Percentiles rank a stretch among this genome's conserved stretches.
phyloP scores from a whole-genome alignment of 2,888 invertebrate genomes.

The Callyntrura sp. region DNA sequence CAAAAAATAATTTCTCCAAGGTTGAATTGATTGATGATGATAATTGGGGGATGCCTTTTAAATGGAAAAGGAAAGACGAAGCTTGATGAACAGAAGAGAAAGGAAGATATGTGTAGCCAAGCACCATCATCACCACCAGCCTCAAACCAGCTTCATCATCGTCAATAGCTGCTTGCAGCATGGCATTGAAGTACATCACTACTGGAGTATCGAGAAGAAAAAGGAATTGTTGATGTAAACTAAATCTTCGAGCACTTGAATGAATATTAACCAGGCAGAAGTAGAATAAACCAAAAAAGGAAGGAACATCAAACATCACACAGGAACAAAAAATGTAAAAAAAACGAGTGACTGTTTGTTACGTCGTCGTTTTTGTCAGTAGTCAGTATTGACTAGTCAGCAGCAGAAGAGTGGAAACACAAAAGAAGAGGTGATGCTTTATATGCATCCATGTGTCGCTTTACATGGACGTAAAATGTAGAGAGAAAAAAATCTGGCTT shows the following conservation, averaged over 20 bases:
- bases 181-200: background rate
- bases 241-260: background rate
- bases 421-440: constrained; percentile 30
- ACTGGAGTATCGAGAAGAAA: background rate
- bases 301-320: constrained; percentile 40
- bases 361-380: background rate
- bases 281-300: constrained; percentile 59
- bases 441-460: background rate
- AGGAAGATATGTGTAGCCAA: constrained; percentile 10
- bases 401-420: background rate
- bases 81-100: background rate
- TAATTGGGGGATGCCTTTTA: constrained; percentile 76
- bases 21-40: constrained; percentile 79
- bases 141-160: constrained; percentile 22
- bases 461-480: background rate
- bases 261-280: constrained; percentile 41
- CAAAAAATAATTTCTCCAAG: constrained; percentile 77
- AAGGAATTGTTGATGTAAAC: constrained; percentile 32
- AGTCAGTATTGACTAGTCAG: too few species aligned
- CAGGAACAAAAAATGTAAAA: background rate
- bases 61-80: constrained; percentile 62
- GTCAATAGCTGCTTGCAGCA: constrained; percentile 9
- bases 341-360: background rate
- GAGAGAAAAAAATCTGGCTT: too few species aligned
- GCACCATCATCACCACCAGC: too few species aligned